A percentile compares a stretch with the other conserved stretches of the same genome.
These are phyloP conservation scores for Ibycter americanus DNA, from an alignment of 2,797 vertebrate genomes.

Conservation along the genomic window DNA sequence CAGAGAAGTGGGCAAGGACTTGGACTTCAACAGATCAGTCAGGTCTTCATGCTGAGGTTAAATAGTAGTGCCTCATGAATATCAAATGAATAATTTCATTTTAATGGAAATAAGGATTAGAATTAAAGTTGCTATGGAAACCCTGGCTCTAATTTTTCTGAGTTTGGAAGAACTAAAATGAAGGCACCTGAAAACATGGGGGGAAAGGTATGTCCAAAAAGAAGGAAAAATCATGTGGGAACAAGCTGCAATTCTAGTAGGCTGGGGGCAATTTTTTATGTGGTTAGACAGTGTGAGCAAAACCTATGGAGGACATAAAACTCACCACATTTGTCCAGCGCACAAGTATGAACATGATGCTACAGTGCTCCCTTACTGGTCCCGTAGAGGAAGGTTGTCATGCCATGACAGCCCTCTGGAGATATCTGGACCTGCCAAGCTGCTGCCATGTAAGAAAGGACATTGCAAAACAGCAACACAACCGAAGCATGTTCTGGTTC, in stretches of 20 bases:
- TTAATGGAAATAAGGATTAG: neutral
- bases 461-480: neutral
- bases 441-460: neutral
- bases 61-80: neutral
- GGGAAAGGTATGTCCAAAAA: neutral
- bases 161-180: neutral
- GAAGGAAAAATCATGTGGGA: neutral
- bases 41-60: neutral
- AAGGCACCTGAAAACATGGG: neutral
- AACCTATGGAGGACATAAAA: neutral
- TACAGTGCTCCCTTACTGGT: neutral
- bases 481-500: neutral
- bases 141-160: neutral
- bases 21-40: neutral
- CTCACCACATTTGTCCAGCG: neutral
- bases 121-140: conserved; percentile 15
- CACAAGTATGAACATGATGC: neutral
- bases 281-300: neutral
- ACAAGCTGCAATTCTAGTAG: neutral
- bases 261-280: neutral
- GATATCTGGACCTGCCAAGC: neutral
- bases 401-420: neutral
- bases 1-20: neutral
- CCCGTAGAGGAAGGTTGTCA: neutral
- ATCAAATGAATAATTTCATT: neutral